phyloP scores from a whole-genome alignment of 2,113 vertebrate species.

The Sturnus vulgaris region DNA sequence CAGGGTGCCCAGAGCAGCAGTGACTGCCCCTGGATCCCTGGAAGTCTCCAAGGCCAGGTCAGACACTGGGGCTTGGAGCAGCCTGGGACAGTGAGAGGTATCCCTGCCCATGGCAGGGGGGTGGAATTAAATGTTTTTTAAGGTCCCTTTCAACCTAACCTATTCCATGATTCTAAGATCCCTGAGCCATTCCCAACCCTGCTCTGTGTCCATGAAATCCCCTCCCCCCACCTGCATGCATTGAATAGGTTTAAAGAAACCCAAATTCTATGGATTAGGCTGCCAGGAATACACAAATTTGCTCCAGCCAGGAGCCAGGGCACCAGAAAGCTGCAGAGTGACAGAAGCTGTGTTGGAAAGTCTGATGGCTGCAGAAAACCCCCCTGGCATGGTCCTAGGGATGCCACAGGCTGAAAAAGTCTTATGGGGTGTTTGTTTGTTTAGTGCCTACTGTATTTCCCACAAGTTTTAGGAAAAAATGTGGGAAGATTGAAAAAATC shows the following conservation, averaged over 20 bases:
- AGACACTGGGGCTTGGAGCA: neutral
- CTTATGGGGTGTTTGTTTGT: neutral
- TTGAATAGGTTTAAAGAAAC: neutral
- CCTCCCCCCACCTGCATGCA: accelerated
- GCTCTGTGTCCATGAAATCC: accelerated
- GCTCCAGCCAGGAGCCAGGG: neutral
- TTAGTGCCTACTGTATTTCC: neutral
- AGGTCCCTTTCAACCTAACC: neutral
- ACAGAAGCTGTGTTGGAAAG: neutral
- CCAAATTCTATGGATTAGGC: neutral
- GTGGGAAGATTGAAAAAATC: neutral
- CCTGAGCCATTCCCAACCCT: neutral
- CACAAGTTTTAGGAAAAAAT: neutral
- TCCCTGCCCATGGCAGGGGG: neutral
- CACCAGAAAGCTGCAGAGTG: neutral
- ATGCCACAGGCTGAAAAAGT: accelerated
- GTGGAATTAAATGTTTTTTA: neutral
- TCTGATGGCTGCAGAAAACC: neutral
- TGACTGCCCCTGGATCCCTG: neutral
- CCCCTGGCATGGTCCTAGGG: accelerated
- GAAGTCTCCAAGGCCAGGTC: neutral
- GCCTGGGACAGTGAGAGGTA: neutral
- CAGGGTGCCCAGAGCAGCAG: neutral
- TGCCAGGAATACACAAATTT: neutral
- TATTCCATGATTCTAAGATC: neutral